phyloP scores from a whole-genome alignment of 2,797 vertebrate species.

The Tragelaphus oryx region DNA sequence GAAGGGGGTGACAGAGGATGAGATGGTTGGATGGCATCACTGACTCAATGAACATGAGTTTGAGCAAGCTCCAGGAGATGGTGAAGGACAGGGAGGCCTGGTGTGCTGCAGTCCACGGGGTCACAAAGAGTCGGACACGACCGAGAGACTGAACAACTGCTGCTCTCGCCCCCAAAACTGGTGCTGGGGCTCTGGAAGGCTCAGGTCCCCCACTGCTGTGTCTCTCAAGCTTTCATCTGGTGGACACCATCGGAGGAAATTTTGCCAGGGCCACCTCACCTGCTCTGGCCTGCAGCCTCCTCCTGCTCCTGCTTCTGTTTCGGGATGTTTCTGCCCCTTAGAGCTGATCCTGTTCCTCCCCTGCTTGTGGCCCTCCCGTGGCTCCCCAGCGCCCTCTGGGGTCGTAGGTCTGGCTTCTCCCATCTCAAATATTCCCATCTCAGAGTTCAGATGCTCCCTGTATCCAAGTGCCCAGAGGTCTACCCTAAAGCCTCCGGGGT shows the following conservation, averaged over 20 bases:
- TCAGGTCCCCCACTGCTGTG: accelerated
- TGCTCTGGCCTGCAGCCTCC: background rate
- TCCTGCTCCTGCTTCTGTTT: background rate
- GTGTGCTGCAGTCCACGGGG: background rate
- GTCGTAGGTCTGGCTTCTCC: background rate
- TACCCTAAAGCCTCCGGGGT: background rate
- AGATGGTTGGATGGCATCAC: background rate
- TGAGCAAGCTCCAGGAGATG: background rate
- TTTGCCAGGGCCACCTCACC: accelerated
- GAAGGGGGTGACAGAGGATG: background rate
- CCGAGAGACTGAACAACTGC: background rate
- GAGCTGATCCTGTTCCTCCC: background rate
- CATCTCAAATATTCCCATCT: accelerated
- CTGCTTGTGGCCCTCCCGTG: background rate
- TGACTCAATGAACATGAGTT: background rate
- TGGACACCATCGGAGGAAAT: accelerated
- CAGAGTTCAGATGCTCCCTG: background rate
- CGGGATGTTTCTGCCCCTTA: background rate
- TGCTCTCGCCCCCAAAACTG: accelerated
- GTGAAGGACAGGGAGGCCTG: background rate
- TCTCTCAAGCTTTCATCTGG: background rate
- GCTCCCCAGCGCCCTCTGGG: background rate
- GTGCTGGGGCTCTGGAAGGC: background rate
- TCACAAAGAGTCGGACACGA: background rate
- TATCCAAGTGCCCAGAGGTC: accelerated